These are phyloP conservation scores for Lasioglossum morio DNA, from an alignment of 2,888 invertebrate genomes.

Conservation along the genomic window DNA sequence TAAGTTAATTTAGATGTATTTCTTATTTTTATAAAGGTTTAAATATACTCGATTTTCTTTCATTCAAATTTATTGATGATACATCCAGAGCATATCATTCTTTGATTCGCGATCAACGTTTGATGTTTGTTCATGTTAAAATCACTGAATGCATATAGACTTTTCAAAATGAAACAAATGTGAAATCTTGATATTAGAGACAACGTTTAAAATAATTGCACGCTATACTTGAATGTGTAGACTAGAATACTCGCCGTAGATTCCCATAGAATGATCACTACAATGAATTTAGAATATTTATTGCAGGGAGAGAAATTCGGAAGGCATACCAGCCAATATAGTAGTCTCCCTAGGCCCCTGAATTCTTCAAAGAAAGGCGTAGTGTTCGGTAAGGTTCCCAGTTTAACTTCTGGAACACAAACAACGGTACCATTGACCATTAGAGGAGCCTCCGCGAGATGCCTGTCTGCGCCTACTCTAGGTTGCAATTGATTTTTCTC, in stretches of 20 bases:
- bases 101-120: no score
- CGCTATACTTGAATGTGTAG: neutral
- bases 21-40: neutral
- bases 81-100: no score
- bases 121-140: no score
- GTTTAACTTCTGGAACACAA: constrained; percentile 75
- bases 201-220: neutral
- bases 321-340: constrained; percentile 87
- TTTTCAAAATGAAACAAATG: no score
- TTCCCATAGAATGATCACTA: neutral
- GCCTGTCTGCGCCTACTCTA: constrained; percentile 96
- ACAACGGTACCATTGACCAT: constrained; percentile 82
- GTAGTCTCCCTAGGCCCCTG: constrained; percentile 90
- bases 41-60: no score
- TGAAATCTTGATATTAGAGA: neutral
- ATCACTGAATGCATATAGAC: no score
- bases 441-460: constrained; percentile 88
- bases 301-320: constrained; percentile 82
- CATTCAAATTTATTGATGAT: neutral
- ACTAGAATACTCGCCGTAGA: neutral
- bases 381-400: constrained; percentile 89
- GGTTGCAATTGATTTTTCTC: constrained; percentile 86
- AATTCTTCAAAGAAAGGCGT: constrained; percentile 87
- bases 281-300: constrained; percentile 5
- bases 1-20: constrained; percentile 60